Base-by-base conservation (phyloP, 2,113 vertebrate species). In the Lepidothrix coronata region DNA sequence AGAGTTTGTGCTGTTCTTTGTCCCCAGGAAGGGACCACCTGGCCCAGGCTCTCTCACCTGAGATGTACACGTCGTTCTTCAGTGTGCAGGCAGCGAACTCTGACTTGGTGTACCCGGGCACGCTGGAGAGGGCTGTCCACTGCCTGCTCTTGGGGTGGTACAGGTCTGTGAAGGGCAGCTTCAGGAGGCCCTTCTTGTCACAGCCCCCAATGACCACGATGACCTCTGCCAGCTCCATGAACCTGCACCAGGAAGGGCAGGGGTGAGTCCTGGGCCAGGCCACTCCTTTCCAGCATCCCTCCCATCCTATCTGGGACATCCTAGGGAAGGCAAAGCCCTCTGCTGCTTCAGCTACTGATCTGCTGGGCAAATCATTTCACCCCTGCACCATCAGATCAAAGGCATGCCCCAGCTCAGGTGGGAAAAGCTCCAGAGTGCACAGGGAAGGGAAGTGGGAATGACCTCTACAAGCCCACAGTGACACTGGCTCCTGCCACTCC, bases 1-100 rank as follows among this genome's bases (percentile, higher is more conserved):
- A 54, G 65, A 33, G 17, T 14, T 41, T 4, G 0, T 23, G 28
- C 11, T 67, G 30, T 48, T 54, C 23, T 52, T 54, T 59, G 28
- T 12, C 68, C 37, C 16, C 23, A 25, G 55, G 21, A 51, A 57
- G 12, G 54, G 44, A 58, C 15, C 11, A 9, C 6, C 23, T 28
- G 16, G 22, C n/a, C 44, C 54, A 37, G 27, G 14, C 9, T 13
- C 41, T 35, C 97, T 97, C 97, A 99, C 98, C 98, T 44, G 98
- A 98, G 63, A 99, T 79, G 46, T 98, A 98, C 84, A 99, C 92
- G n/a, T 99, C 97, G 3, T 98, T 99, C 78, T 98, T 98, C 62
- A 99, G 94, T 2, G 97, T 93, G 76, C 98, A 98, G 41, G 97
- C 88, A 8, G 98, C 98, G 54, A 98, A 99, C 78, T 99, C 98